Evolutionary conservation across 2,113 vertebrate genomes (phyloP).

Genomic region (Archilochus colubris): DNA sequence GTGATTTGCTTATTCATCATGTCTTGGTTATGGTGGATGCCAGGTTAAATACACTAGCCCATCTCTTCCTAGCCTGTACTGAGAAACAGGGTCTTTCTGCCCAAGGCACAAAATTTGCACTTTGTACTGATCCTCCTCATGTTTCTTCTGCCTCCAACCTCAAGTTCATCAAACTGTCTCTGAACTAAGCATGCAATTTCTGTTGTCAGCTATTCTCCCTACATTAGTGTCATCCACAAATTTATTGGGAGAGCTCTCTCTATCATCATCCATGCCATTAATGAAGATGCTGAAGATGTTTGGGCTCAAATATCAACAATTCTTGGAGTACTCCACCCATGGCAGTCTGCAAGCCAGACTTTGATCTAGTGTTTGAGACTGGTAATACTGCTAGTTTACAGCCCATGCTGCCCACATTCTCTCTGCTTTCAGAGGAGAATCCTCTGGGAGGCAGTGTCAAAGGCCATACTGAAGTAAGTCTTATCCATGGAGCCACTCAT

Average conservation of each 20-base stretch:
- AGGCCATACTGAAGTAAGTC: neutral
- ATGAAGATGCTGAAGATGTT: neutral
- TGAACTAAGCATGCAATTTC: neutral
- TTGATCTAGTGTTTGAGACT: neutral
- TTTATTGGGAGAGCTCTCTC: neutral
- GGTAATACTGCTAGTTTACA: neutral
- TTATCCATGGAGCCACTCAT: neutral
- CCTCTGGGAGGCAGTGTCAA: neutral
- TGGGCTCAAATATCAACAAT: neutral
- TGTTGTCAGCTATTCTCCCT: neutral
- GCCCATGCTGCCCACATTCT: neutral
- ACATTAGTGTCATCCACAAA: rapidly evolving
- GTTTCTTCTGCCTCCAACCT: neutral
- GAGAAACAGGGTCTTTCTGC: neutral
- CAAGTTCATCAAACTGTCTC: neutral
- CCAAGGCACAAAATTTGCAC: neutral
- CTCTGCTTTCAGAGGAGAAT: neutral
- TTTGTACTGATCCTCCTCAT: neutral
- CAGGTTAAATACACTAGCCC: neutral
- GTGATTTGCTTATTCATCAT: neutral
- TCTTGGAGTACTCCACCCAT: neutral
- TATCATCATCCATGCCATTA: neutral
- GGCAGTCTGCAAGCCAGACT: neutral
- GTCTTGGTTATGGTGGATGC: neutral
- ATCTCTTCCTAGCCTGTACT: neutral